A percentile compares a stretch with the other conserved stretches of the same genome.
Conservation (phyloP, 2,113 vertebrate genomes). For the Bungarus multicinctus region DNA sequence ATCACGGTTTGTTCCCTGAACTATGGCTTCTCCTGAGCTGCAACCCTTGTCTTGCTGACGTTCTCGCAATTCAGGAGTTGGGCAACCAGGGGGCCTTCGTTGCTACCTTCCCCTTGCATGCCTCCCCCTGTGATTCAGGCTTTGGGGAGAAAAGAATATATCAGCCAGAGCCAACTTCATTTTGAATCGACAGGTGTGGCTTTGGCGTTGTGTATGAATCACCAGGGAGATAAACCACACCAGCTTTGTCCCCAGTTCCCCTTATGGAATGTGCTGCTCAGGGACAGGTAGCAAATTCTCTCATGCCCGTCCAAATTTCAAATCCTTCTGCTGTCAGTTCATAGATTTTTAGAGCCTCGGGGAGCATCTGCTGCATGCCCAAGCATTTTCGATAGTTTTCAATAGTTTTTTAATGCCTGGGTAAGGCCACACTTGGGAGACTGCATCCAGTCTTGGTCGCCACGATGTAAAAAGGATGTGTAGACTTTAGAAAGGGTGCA, state of each 20-base stretch:
- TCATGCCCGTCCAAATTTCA: neutral
- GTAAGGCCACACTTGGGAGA: no score
- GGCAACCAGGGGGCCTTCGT: neutral
- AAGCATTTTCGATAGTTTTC: neutral
- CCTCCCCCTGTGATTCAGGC: neutral
- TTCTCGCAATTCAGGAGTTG: neutral
- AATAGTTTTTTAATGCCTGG: no score
- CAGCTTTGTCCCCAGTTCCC: neutral
- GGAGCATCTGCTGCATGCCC: neutral
- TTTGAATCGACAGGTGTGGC: neutral
- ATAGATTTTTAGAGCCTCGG: neutral
- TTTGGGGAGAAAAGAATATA: neutral
- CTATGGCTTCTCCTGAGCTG: neutral
- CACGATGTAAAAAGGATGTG: no score
- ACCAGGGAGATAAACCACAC: neutral
- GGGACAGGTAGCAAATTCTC: neutral
- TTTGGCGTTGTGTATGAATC: neutral
- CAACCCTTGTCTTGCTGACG: neutral
- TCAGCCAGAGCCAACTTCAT: neutral
- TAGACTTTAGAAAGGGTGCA: no score
- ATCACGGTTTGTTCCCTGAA: neutral
- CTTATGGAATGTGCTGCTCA: neutral
- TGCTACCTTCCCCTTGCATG: neutral
- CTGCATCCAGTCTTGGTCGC: no score
- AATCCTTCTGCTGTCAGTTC: neutral